Conservation (phyloP, 2,113 vertebrate genomes). For the Amblyopsis rosae region DNA sequence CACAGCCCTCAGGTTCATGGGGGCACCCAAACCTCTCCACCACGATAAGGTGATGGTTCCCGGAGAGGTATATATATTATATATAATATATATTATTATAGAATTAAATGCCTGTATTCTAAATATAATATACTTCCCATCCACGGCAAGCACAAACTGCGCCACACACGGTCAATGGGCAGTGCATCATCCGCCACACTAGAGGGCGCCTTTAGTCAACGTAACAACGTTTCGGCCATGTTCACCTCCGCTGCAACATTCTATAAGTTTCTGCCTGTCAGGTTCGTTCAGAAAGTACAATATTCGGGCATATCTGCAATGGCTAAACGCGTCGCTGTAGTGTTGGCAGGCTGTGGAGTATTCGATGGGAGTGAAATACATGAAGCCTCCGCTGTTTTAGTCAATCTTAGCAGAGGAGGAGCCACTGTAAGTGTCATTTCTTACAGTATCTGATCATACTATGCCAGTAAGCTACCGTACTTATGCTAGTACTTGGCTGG, state of each 20-base stretch:
- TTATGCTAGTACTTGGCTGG: too few relatives aligned
- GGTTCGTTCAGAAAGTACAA: background rate
- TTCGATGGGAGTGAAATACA: conserved; percentile 79
- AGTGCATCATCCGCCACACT: background rate
- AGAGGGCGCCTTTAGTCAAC: conserved; percentile 2
- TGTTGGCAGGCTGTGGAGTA: conserved; percentile 80
- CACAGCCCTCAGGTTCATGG: too few relatives aligned
- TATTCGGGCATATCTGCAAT: conserved; percentile 33
- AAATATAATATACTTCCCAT: too few relatives aligned
- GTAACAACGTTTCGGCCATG: conserved; percentile 41
- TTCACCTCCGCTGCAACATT: conserved; percentile 26
- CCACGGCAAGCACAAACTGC: too few relatives aligned
- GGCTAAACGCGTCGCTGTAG: conserved; percentile 77
- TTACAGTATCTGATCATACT: background rate
- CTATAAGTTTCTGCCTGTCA: conserved; percentile 3
- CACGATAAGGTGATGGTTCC: too few relatives aligned
- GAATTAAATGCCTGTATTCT: too few relatives aligned
- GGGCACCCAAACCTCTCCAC: too few relatives aligned
- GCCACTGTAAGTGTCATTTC: conserved; percentile 65
- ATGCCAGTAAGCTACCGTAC: too few relatives aligned
- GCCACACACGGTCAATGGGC: background rate
- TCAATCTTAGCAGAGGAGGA: conserved; percentile 76
- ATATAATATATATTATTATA: too few relatives aligned
- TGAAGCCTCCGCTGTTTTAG: conserved; percentile 75
- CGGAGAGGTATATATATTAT: too few relatives aligned